Evolutionary conservation across 2,888 invertebrate species (phyloP).

Genomic region (Hipparchia sbordonii): DNA sequence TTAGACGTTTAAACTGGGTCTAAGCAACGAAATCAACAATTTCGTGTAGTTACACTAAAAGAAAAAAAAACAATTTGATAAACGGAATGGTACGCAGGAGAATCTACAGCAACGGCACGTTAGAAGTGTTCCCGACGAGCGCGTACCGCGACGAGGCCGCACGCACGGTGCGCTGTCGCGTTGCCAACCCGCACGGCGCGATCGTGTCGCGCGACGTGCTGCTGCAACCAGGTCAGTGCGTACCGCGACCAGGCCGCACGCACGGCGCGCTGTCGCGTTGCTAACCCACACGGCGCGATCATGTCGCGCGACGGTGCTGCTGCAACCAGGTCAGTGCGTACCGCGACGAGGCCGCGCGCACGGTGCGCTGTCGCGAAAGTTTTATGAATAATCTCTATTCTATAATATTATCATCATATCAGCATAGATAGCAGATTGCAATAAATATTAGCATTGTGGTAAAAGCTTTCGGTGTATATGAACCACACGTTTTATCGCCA

Average conservation of each 20-base stretch:
- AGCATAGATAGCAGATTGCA: no score
- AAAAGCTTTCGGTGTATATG: no score
- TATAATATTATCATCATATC: no score
- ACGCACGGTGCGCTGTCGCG: no score
- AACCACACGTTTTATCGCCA: conserved; percentile 29
- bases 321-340: conserved; percentile 86
- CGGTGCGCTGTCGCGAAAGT: no score
- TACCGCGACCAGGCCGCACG: conserved; percentile 37
- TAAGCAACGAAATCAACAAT: no score
- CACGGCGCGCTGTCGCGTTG: conserved; percentile 86
- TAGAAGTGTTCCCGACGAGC: conserved; percentile 55
- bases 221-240: conserved; percentile 72
- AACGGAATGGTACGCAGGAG: conserved; percentile 40
- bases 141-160: conserved; percentile 36
- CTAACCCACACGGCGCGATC: conserved; percentile 88
- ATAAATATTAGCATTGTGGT: no score
- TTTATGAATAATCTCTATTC: no score
- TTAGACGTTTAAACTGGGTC: no score
- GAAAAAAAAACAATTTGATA: no score
- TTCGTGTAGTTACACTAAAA: no score
- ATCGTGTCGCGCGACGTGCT: conserved; percentile 89
- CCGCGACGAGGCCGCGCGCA: conserved; percentile 30
- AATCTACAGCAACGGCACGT: conserved; percentile 62
- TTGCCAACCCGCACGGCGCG: conserved; percentile 87
- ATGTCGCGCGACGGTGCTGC: conserved; percentile 89